A percentile compares a stretch with the other conserved stretches of the same genome.
phyloP scores from a whole-genome alignment of 2,888 invertebrate species.

The Seira sanloemensis region DNA sequence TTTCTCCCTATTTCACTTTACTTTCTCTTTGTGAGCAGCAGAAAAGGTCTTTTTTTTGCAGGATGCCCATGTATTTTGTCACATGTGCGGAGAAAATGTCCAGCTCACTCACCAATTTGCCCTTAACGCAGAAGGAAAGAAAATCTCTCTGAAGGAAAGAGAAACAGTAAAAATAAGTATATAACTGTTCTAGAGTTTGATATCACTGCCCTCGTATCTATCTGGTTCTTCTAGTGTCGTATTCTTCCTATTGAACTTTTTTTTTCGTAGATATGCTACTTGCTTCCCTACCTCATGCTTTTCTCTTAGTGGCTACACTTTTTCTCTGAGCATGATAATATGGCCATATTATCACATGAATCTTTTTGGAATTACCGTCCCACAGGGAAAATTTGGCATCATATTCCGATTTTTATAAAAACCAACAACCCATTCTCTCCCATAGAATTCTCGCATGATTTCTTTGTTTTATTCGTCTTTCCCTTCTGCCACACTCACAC shows the following conservation, averaged over 20 bases:
- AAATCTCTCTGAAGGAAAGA: neutral
- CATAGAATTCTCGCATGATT: neutral
- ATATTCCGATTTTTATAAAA: conserved; percentile 23
- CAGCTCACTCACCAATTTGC: conserved; percentile 19
- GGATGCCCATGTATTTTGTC: neutral
- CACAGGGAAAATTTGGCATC: conserved; percentile 31
- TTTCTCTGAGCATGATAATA: neutral
- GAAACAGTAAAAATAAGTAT: neutral
- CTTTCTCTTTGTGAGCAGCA: neutral
- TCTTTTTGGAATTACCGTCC: conserved; percentile 27
- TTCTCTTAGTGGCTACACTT: neutral
- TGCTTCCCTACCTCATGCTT: neutral
- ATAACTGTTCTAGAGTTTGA: neutral
- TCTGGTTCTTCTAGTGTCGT: too few species aligned
- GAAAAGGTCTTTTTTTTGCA: neutral
- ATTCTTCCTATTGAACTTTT: neutral
- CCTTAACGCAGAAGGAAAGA: neutral
- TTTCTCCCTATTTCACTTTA: neutral
- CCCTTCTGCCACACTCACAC: neutral
- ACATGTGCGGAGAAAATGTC: neutral
- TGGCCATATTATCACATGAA: conserved; percentile 19
- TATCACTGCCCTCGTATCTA: neutral
- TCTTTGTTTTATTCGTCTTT: neutral
- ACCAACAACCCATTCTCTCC: conserved; percentile 13
- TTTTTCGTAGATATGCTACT: neutral